phyloP scores from a whole-genome alignment of 1,140 invertebrate genomes.

The Cecropterus lyciades region DNA sequence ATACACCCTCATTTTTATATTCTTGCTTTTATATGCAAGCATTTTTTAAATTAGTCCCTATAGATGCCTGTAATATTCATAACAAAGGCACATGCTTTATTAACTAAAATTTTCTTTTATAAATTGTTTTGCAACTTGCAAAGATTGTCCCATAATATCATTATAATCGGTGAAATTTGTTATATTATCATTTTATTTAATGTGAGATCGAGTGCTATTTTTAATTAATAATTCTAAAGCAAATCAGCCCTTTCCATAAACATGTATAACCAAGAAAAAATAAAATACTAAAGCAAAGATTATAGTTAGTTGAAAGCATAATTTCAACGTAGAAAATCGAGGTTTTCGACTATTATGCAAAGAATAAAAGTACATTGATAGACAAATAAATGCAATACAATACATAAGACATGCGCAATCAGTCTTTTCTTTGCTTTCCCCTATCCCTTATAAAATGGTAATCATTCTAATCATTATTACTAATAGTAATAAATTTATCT shows the following conservation, averaged over 20 bases:
- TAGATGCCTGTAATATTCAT: too few species aligned
- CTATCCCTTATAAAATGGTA: constrained; percentile 25
- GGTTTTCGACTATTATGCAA: not conserved
- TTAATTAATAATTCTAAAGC: constrained; percentile 2
- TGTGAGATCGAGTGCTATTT: constrained; percentile 39
- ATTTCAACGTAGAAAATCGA: not conserved
- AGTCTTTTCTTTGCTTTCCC: constrained; percentile 53
- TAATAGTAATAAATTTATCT: constrained; percentile 21
- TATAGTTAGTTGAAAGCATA: not conserved
- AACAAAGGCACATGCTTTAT: too few species aligned
- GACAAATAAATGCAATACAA: constrained; percentile 44
- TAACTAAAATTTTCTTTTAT: too few species aligned
- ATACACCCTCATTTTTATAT: too few species aligned
- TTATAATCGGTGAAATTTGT: too few species aligned
- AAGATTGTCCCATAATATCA: too few species aligned
- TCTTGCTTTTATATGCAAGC: too few species aligned
- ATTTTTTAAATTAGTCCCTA: too few species aligned
- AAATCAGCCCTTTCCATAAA: not conserved
- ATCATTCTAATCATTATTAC: constrained; percentile 22
- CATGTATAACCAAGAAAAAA: not conserved
- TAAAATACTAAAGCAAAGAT: not conserved
- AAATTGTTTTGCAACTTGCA: too few species aligned
- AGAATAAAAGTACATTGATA: not conserved
- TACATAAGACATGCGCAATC: constrained; percentile 46
- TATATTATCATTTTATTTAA: constrained; percentile 21